A percentile compares a stretch with the other conserved stretches of the same genome.
These are phyloP conservation scores for Entomobrya proxima DNA, from an alignment of 2,888 invertebrate species.

Conservation along the genomic window DNA sequence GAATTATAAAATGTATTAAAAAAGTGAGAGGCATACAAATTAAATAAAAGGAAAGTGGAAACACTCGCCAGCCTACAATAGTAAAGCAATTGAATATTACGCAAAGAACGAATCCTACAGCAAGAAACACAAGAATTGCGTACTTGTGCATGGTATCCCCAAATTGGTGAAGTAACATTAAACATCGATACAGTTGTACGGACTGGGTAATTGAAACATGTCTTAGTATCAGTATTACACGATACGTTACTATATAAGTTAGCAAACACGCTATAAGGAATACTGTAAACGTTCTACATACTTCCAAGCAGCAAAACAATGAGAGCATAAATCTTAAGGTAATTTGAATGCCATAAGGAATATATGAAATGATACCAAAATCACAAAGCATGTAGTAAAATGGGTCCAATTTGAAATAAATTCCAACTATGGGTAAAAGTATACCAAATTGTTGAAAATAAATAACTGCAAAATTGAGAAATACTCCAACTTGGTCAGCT, in stretches of 20 bases:
- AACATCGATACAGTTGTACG: neutral
- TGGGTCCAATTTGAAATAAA: neutral
- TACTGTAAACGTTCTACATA: neutral
- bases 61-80: neutral
- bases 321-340: neutral
- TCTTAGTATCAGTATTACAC: neutral
- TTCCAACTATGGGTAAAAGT: neutral
- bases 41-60: conserved; percentile 4
- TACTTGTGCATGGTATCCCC: neutral
- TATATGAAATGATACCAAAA: neutral
- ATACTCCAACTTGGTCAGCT: neutral
- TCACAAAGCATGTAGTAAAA: neutral
- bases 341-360: neutral
- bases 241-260: neutral
- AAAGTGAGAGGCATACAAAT: neutral
- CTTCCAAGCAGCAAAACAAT: neutral
- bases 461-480: neutral
- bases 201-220: neutral
- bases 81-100: neutral
- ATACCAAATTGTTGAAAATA: neutral
- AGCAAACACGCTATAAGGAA: neutral
- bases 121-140: neutral
- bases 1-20: neutral
- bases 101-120: neutral
- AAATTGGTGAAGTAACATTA: neutral